phyloP scores from a whole-genome alignment of 2,888 invertebrate genomes.

The Mycalesis mineus region DNA sequence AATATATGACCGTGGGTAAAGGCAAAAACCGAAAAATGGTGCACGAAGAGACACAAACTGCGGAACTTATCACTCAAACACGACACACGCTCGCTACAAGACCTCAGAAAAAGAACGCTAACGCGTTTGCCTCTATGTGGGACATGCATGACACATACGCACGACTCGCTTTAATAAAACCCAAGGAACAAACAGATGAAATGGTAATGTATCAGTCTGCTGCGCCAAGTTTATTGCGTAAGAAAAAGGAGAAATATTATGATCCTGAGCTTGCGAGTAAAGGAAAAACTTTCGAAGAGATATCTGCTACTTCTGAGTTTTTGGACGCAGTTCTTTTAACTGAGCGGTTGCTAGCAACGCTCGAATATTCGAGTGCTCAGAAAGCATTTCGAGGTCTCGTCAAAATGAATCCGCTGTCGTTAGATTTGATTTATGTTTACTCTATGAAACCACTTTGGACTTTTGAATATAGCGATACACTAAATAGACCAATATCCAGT shows the following conservation, averaged over 20 bases:
- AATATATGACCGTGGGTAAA: conserved; percentile 81
- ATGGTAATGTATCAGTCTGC: conserved; percentile 69
- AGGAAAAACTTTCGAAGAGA: conserved; percentile 50
- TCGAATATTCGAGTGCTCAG: conserved; percentile 81
- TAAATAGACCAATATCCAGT: conserved; percentile 77
- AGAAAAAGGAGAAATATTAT: conserved; percentile 41
- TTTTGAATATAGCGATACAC: conserved; percentile 72
- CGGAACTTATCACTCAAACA: conserved; percentile 78
- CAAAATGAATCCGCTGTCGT: conserved; percentile 79
- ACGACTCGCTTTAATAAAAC: conserved; percentile 49
- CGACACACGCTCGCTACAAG: conserved; percentile 80
- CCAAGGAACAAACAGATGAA: conserved; percentile 58
- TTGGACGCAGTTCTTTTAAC: conserved; percentile 81
- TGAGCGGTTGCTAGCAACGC: conserved; percentile 85
- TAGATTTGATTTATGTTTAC: conserved; percentile 82
- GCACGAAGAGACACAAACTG: conserved; percentile 84
- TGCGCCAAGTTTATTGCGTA: conserved; percentile 49
- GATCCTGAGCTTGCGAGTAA: conserved; percentile 10
- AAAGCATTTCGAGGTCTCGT: conserved; percentile 83
- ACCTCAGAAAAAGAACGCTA: conserved; percentile 74
- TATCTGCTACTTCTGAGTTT: conserved; percentile 63
- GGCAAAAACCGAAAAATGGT: conserved; percentile 82
- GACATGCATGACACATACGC: conserved; percentile 86
- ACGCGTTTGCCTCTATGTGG: conserved; percentile 85
- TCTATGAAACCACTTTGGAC: conserved; percentile 83